These are phyloP conservation scores for Serilophus lunatus DNA, from an alignment of 2,113 vertebrate species.

Conservation along the genomic window DNA sequence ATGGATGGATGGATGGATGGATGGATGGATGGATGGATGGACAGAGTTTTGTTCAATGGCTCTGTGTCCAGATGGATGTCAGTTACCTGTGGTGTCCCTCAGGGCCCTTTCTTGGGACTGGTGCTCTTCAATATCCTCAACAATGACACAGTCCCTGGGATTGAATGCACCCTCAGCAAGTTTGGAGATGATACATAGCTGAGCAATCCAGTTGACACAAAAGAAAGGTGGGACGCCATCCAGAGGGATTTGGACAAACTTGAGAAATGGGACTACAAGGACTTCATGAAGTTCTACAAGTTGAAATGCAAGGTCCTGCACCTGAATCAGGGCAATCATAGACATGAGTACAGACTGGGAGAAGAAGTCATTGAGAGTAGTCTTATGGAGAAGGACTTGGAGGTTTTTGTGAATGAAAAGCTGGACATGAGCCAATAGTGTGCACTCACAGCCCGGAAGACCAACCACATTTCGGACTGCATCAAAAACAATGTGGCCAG, in stretches of 20 bases:
- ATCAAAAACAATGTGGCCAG: fast-evolving
- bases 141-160: neutral
- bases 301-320: neutral
- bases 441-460: neutral
- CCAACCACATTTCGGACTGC: neutral
- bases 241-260: neutral
- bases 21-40: no score
- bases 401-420: neutral
- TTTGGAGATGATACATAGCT: neutral
- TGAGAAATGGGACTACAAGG: neutral
- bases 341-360: neutral
- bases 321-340: neutral
- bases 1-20: no score
- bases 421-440: neutral
- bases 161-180: neutral
- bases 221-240: neutral
- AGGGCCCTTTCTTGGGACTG: neutral
- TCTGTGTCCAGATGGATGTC: neutral
- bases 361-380: neutral
- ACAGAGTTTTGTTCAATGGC: neutral
- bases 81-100: no score
- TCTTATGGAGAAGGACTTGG: neutral
- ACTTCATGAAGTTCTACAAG: neutral
- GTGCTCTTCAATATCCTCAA: neutral
- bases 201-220: neutral